Evolutionary conservation across 2,113 vertebrate species (phyloP), one percentile per base, ranked within the genome.

Genomic region (Microcebus griseorufus): DNA sequence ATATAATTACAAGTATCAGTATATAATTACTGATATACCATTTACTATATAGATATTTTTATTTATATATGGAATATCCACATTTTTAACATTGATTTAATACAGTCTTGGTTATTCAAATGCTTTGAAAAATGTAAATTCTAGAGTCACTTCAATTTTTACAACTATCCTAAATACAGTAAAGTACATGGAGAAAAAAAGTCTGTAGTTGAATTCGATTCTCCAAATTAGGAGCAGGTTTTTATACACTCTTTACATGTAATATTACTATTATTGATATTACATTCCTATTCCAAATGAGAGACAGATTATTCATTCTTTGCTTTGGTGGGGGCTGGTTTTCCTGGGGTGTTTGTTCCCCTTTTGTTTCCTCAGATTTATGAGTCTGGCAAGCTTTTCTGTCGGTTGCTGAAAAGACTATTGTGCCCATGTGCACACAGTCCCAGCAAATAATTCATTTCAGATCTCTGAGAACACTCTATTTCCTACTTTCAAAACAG

Each of bases 281-380:
- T 78, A 81, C 29, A 69, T 39, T 75, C 92, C 7, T 81, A 39
- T 82, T 27, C 13, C 6, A 95, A 55, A 16, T 89, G 65, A 39
- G 58, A 95, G 6, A 65, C 45, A 97, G 45, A 78, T 88, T 60
- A 27, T 65, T 88, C 29, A n/a, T 96, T 94, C 65, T 93, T 97
- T 53, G 90, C 95, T 93, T 96, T 76, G 45, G 85, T 96, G 60
- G 9, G 17, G 80, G 72, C 60, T 60, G 72, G 7, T 85, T 97
- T 97, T 34, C 78, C 60, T 95, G 14, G 90, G 5, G 9, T 92
- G 64, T 58, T 89, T 76, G 20, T 62, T 55, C 2, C 2, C 1
- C 84, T 92, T 96, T 51, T 93, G 55, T 89, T 96, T 34, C 75
- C 75, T 97, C 65, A 97, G 97, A 98, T 98, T 98, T 98, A 98